phyloP scores from a whole-genome alignment of 2,113 vertebrate species.

The Pelobates fuscus region DNA sequence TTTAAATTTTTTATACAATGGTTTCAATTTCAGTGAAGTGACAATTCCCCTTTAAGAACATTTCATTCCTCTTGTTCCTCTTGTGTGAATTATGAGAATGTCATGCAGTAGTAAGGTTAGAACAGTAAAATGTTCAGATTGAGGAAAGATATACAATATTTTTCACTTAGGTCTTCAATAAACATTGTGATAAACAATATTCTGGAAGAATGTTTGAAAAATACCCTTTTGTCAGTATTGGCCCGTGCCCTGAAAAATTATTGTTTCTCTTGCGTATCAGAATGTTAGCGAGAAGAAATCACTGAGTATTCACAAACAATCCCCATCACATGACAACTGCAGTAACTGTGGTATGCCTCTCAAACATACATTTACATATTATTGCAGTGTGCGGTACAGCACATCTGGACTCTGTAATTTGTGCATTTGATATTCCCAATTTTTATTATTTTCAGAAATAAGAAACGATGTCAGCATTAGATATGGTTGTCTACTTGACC shows the following conservation, averaged over 20 bases:
- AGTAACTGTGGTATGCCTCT: background rate
- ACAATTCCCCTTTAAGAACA: too few species aligned
- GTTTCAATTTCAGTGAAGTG: too few species aligned
- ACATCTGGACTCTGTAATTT: conserved; percentile 28
- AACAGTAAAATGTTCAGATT: too few species aligned
- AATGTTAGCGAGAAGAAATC: conserved; percentile 3
- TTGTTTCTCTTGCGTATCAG: background rate
- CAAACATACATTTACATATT: background rate
- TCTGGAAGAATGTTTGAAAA: conserved; percentile 16
- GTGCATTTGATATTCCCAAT: conserved; percentile 6
- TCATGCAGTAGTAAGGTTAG: too few species aligned
- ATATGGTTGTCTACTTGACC: conserved; percentile 15
- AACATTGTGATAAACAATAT: conserved; percentile 21
- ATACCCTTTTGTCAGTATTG: background rate
- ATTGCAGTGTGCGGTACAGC: background rate
- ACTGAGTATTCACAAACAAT: background rate
- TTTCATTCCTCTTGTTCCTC: too few species aligned
- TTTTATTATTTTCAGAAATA: conserved; percentile 14
- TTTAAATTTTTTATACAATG: too few species aligned
- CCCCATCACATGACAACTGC: background rate
- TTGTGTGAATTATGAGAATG: too few species aligned
- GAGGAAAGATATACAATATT: too few species aligned
- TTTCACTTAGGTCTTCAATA: background rate
- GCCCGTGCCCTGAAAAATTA: background rate
- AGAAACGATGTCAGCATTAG: conserved; percentile 31